These are phyloP conservation scores for Trissolcus japonicus DNA, from an alignment of 2,888 invertebrate species.

Conservation along the genomic window DNA sequence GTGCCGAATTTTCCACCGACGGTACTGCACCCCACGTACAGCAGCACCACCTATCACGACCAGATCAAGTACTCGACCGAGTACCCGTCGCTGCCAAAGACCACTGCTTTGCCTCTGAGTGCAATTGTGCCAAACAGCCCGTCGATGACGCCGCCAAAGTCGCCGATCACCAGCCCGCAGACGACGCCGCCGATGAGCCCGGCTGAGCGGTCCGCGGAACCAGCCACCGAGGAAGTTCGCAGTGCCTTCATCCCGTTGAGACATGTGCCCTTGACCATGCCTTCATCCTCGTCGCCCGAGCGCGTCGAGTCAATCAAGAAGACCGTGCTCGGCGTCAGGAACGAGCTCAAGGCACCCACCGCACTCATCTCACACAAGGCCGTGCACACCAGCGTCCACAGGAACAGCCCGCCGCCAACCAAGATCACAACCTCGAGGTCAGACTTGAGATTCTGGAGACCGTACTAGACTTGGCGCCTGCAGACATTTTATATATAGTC, in stretches of 20 bases:
- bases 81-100: slow-evolving; percentile 62
- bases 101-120: slow-evolving; percentile 52
- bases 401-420: slow-evolving; percentile 68
- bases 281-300: slow-evolving; percentile 64
- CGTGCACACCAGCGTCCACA: slow-evolving; percentile 44
- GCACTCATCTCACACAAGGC: slow-evolving; percentile 64
- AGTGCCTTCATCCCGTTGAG: slow-evolving; percentile 74
- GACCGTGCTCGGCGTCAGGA: slow-evolving; percentile 63
- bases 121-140: slow-evolving; percentile 46
- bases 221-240: slow-evolving; percentile 69
- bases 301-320: slow-evolving; percentile 55
- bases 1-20: slow-evolving; percentile 67
- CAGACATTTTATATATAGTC: no score
- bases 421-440: slow-evolving; percentile 67
- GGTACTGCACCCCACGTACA: slow-evolving; percentile 66
- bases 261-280: slow-evolving; percentile 60
- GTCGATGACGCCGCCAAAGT: slow-evolving; percentile 30
- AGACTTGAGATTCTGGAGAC: slow-evolving; percentile 72
- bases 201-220: slow-evolving; percentile 71
- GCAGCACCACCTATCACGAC: slow-evolving; percentile 61
- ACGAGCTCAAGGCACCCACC: slow-evolving; percentile 70
- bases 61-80: slow-evolving; percentile 68
- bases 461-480: slow-evolving; percentile 63
- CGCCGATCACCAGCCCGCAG: slow-evolving; percentile 51
- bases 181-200: slow-evolving; percentile 70